A percentile compares a stretch with the other conserved stretches of the same genome.
These are phyloP conservation scores for Leptinotarsa tumamoca DNA, from an alignment of 2,888 invertebrate species.

Conservation along the genomic window DNA sequence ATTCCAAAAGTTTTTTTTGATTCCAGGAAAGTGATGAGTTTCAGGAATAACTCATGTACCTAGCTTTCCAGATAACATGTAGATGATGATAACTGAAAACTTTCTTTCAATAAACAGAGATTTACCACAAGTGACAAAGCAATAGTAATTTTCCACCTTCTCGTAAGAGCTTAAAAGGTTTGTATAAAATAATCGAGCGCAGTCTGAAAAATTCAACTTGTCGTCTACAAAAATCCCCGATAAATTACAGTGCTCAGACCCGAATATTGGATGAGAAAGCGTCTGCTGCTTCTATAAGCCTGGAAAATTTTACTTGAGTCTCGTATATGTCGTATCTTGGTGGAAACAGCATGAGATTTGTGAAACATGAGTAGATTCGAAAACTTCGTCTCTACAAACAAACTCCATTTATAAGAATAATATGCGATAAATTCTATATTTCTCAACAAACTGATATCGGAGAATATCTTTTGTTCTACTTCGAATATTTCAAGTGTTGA, in stretches of 20 bases:
- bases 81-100: too few species aligned
- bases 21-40: too few species aligned
- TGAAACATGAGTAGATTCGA: neutral
- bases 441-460: too few species aligned
- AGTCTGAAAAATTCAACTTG: conserved; percentile 11
- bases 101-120: too few species aligned
- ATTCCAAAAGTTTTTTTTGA: too few species aligned
- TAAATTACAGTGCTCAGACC: neutral
- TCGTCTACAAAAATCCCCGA: neutral
- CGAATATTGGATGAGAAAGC: neutral
- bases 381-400: neutral
- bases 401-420: too few species aligned
- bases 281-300: neutral
- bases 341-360: neutral
- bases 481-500: too few species aligned
- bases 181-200: neutral
- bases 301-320: neutral
- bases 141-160: conserved; percentile 15
- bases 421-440: too few species aligned
- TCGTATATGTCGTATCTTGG: neutral
- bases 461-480: too few species aligned
- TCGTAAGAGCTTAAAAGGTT: conserved; percentile 11
- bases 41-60: too few species aligned
- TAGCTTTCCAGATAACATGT: too few species aligned
- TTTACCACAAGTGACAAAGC: neutral